Base-by-base conservation (phyloP, 2,888 invertebrate genomes). In the Epinotia nisella region DNA sequence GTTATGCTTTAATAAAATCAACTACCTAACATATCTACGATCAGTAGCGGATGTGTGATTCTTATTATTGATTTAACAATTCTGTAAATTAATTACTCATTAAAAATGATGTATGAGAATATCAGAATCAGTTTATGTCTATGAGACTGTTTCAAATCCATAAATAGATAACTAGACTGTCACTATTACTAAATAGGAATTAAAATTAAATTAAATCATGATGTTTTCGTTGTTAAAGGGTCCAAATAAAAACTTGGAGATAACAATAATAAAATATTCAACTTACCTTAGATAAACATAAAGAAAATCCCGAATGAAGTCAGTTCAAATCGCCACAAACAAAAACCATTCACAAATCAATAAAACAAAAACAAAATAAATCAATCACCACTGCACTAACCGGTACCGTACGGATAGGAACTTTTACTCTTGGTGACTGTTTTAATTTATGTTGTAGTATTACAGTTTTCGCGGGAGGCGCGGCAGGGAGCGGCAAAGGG, bases 361-460 rank as follows among this genome's bases (percentile, higher is more conserved):
- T 17, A 29, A 67, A 61, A 61, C 10, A 35, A 59, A 65, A 53
- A 15, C 39, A 65, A 45, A 55, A 24, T 19, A 61, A 61, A 62
- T 24, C 29, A 1, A 58, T 24, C 41, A 69, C 24, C 49, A 64
- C 62, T 45, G 51, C 69, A 73, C 68, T 51, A 56, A 58, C 68
- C 15, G 35, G 56, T 45, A 56, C 49, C 13, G 39, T 69, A 70
- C 70, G 61, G 62, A 29, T 17, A 15, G 17, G 62, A 74, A 13
- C 62, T 68, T 49, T 45, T 60, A 61, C n/a, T 35, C 45, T 69
- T 72, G 66, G 65, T 70, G 70, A 19, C 45, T 15, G 60, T 75
- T 82, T 82, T 79, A 80, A 82, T 81, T 81, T 80, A 83, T 79
- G 75, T 71, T 76, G 73, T 64, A 49, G n/a, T 55, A 55, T 76